Evolutionary conservation across 2,888 invertebrate species (phyloP).

Genomic region (Ennomos quercinarius): DNA sequence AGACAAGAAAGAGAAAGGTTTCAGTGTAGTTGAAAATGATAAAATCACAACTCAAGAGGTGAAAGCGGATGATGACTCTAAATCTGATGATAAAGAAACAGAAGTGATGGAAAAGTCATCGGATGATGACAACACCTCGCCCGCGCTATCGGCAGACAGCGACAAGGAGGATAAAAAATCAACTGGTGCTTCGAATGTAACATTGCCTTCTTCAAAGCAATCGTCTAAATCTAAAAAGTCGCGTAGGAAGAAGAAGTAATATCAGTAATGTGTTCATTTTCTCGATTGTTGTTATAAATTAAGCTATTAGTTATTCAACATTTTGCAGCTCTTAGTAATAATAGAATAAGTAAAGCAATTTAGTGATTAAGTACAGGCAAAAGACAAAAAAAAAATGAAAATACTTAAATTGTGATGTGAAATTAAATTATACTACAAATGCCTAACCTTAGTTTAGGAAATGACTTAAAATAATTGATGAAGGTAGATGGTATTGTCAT

Average conservation of each 20-base stretch:
- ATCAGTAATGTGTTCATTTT: conserved; percentile 64
- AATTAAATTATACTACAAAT: conserved; percentile 33
- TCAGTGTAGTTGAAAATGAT: conserved; percentile 73
- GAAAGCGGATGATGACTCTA: conserved; percentile 69
- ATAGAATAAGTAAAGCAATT: conserved; percentile 67
- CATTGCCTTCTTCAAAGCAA: conserved; percentile 71
- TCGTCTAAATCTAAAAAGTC: conserved; percentile 82
- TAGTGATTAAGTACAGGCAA: conserved; percentile 66
- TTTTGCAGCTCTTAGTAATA: conserved; percentile 66
- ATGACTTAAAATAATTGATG: conserved; percentile 45
- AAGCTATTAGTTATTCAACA: conserved; percentile 47
- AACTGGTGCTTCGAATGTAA: conserved; percentile 65
- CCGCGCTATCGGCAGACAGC: conserved; percentile 83
- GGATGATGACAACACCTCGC: conserved; percentile 84
- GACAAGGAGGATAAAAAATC: conserved; percentile 80
- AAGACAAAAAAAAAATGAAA: conserved; percentile 74
- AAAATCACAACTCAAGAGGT: conserved; percentile 75
- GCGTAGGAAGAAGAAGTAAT: conserved; percentile 87
- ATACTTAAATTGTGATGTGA: conserved; percentile 37
- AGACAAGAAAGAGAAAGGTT: conserved; percentile 69
- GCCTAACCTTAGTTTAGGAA: conserved; percentile 38
- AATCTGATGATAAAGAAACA: conserved; percentile 57
- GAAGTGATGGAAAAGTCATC: conserved; percentile 83
- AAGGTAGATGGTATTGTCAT: conserved; percentile 62
- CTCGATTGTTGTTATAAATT: conserved; percentile 51